Base-by-base conservation (phyloP, 2,888 invertebrate species). In the Morinoia aosen region DNA sequence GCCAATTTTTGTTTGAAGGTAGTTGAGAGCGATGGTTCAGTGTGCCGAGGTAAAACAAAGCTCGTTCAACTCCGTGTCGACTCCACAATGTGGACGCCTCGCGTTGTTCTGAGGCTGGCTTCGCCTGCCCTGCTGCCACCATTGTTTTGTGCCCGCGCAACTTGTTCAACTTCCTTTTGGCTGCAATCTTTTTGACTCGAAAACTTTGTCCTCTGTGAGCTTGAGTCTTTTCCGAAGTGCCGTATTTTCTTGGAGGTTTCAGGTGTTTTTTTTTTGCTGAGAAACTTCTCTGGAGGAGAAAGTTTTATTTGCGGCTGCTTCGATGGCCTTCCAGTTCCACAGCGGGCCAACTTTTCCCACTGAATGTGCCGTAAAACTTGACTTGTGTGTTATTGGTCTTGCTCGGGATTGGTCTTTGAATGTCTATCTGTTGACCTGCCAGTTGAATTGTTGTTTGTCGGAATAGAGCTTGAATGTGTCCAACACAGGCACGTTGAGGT, bases 351-450 rank as follows among this genome's bases (percentile, higher is more conserved):
- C 48, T 33, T 76, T 76, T 76, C 76, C 76, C 25, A 76, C 25
- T 76, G 76, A 76, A 76, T 76, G 76, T 76, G 76, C 76, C 16
- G 76, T 76, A 76, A 76, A 76, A 76, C 76, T 76, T 76, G 76
- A 76, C 76, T 76, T 33, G 76, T 76, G 25, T 76, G 48, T 48
- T 48, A 48, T 48, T 48, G 48, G 48, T 48, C 48, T 48, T 48
- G 48, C 48, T 2, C 5, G 48, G 48, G 48, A 48, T 48, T 48
- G 48, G 48, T 48, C 48, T 48, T 48, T 48, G 48, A 48, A 48
- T 48, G 48, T 48, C 48, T 48, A 48, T 48, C 48, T 48, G 48
- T 48, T 48, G 48, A 48, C 48, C 48, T 48, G 48, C 48, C 48
- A 48, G 48, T 48, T 48, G 48, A 48, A 48, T 48, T 48, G 48